A percentile compares a stretch with the other conserved stretches of the same genome.
phyloP scores from a whole-genome alignment of 2,113 vertebrate species.

The Coptodon rendalli region DNA sequence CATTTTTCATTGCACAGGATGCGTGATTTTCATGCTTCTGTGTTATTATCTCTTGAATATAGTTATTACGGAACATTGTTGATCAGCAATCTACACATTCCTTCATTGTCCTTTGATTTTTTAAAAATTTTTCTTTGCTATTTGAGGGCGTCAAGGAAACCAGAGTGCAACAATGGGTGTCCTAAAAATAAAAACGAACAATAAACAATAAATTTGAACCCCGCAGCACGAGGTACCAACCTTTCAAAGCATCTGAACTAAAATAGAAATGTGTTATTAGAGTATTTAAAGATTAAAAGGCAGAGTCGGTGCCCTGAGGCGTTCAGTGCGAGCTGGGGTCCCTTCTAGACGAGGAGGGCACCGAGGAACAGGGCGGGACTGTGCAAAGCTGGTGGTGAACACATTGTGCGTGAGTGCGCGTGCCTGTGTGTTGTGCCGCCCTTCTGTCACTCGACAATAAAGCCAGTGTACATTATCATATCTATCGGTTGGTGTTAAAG shows the following conservation, averaged over 20 bases:
- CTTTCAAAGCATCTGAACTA: not conserved
- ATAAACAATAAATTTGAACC: constrained; percentile 4
- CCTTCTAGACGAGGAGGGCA: not conserved
- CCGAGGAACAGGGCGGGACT: not conserved
- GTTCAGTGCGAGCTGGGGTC: not conserved
- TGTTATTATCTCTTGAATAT: not conserved
- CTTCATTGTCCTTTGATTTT: not conserved
- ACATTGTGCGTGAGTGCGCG: not conserved
- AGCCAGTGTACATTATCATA: constrained; percentile 68
- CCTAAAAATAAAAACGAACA: constrained; percentile 7
- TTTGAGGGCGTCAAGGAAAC: not conserved
- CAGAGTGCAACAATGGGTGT: not conserved
- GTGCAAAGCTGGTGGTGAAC: not conserved
- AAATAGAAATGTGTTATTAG: constrained; percentile 39
- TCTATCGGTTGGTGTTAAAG: constrained; percentile 62
- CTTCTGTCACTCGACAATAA: constrained; percentile 67
- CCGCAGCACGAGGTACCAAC: not conserved
- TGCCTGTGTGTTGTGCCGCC: not conserved
- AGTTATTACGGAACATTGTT: not conserved
- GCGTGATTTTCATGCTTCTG: not conserved
- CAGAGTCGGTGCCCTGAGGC: constrained; percentile 28
- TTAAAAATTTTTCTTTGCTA: not conserved
- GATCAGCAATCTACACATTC: not conserved
- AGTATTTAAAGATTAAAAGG: constrained; percentile 48
- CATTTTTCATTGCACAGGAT: not conserved